These are phyloP conservation scores for Carcharodon carcharias DNA, from an alignment of 2,797 vertebrate genomes.

Conservation along the genomic window DNA sequence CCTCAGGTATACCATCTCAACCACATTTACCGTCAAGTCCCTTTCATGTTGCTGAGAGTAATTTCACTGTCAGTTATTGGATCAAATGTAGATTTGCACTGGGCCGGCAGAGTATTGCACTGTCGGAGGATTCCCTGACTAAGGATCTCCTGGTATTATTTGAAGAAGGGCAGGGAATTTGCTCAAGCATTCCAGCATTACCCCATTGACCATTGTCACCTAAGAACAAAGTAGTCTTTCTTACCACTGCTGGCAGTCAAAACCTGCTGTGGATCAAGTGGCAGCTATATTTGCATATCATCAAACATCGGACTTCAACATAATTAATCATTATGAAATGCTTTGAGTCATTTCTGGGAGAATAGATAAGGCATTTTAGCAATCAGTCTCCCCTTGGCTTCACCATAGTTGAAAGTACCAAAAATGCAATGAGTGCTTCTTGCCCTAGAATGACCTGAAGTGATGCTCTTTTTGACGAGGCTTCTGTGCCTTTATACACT, in stretches of 20 bases:
- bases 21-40: too few species aligned
- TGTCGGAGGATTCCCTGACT: not conserved
- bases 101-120: not conserved
- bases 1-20: too few species aligned
- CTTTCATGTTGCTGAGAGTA: too few species aligned
- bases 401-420: not conserved
- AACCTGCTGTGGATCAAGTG: not conserved
- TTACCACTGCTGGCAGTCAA: not conserved
- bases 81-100: too few species aligned
- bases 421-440: not conserved
- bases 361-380: not conserved
- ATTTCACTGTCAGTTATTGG: too few species aligned
- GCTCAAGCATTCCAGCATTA: too few species aligned
- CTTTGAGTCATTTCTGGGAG: not conserved
- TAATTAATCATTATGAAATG: too few species aligned
- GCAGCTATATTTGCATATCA: not conserved
- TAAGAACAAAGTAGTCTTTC: not conserved
- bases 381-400: not conserved
- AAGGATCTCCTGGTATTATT: not conserved
- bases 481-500: not conserved
- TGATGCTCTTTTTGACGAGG: not conserved
- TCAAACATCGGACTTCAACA: too few species aligned
- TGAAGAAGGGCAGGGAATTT: not conserved
- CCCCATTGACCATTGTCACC: too few species aligned
- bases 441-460: not conserved